phyloP scores from a whole-genome alignment of 2,113 vertebrate genomes.

The Cyprinodon brontotheroides region DNA sequence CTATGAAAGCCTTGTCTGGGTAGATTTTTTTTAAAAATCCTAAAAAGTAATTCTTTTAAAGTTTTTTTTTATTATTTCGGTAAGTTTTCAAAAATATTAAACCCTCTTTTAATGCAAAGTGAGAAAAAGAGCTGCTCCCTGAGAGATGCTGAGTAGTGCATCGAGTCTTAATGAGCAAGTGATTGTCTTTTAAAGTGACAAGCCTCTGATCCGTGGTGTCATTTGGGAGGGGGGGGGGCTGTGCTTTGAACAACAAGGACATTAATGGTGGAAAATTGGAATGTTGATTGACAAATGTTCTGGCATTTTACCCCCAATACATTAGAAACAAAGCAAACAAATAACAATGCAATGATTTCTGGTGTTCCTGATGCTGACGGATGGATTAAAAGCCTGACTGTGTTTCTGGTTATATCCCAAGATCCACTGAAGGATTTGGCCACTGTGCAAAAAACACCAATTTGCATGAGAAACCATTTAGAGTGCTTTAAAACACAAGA shows the following conservation, averaged over 20 bases:
- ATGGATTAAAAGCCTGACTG: not conserved
- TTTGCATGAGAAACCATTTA: conserved; percentile 21
- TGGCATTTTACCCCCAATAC: not conserved
- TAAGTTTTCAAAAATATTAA: conserved; percentile 78
- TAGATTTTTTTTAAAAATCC: conserved; percentile 61
- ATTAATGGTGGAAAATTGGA: conserved; percentile 15
- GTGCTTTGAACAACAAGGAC: conserved; percentile 9
- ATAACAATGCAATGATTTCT: conserved; percentile 8
- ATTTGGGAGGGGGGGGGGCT: conserved; percentile 25
- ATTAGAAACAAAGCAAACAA: not conserved
- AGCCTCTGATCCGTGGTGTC: conserved; percentile 62
- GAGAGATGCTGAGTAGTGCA: conserved; percentile 77
- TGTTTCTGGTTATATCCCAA: not conserved
- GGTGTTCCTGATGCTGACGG: conserved; percentile 4
- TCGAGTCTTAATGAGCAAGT: conserved; percentile 71
- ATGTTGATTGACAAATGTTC: conserved; percentile 5
- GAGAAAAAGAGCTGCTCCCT: conserved; percentile 78
- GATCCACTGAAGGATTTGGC: conserved; percentile 40
- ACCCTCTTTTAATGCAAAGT: conserved; percentile 80
- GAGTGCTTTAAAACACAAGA: conserved; percentile 26
- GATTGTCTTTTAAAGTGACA: conserved; percentile 75
- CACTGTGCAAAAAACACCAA: conserved; percentile 33
- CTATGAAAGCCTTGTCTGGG: conserved; percentile 94
- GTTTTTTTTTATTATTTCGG: conserved; percentile 57
- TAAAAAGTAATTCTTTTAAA: conserved; percentile 68